A percentile compares a stretch with the other conserved stretches of the same genome.
Conservation (phyloP, 2,888 invertebrate species). For the Cordilura impudica region DNA sequence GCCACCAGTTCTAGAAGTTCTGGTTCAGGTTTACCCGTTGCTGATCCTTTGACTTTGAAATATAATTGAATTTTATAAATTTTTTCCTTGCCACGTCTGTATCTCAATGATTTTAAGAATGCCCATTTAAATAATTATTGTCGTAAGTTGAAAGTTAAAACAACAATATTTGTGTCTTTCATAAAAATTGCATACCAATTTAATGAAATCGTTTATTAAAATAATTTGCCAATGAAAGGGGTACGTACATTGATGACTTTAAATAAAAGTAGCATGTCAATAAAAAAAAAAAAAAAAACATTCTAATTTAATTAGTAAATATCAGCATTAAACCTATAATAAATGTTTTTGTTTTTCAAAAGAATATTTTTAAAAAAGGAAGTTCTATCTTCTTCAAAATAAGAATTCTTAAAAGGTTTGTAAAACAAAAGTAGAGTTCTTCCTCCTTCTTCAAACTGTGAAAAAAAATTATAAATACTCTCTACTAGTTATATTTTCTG, state of each 20-base stretch:
- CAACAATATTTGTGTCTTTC: not conserved
- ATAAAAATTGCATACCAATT: conserved; percentile 9
- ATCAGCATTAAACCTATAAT: not conserved
- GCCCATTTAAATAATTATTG: not conserved
- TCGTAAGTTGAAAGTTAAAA: not conserved
- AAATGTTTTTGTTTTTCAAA: not conserved
- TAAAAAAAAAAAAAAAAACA: conserved; percentile 6
- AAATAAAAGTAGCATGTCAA: not conserved
- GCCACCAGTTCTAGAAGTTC: not conserved
- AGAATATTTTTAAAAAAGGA: not conserved
- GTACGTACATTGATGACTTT: too few species aligned
- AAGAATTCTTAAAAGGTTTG: too few species aligned
- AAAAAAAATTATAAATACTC: too few species aligned
- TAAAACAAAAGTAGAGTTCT: too few species aligned
- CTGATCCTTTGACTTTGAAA: conserved; percentile 53
- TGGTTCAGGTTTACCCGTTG: conserved; percentile 48
- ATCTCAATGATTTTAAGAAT: not conserved
- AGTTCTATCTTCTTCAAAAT: not conserved
- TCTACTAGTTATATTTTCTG: conserved; percentile 34
- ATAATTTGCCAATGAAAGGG: not conserved
- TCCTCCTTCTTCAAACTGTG: too few species aligned
- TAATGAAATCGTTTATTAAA: conserved; percentile 5
- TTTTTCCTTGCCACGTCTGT: not conserved
- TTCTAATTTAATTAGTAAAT: conserved; percentile 16
- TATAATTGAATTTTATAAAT: not conserved